Evolutionary conservation across 2,797 vertebrate genomes (phyloP).

Genomic region (Pangasius krempfi): DNA sequence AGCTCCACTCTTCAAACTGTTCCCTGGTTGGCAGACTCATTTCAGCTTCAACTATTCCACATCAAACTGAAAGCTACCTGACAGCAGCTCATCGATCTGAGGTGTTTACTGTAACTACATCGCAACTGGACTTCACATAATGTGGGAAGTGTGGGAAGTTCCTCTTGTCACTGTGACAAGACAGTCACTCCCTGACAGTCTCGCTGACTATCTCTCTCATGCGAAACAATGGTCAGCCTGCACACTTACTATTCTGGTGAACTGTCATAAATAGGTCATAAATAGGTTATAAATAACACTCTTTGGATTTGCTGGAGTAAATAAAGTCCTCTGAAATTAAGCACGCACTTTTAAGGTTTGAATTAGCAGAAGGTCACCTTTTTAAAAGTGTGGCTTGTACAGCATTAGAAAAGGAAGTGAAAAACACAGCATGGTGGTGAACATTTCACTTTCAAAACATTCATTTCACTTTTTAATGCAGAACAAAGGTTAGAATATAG

Average conservation of each 20-base stretch:
- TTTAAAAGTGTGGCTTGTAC: neutral
- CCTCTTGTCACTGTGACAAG: constrained; percentile 33
- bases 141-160: constrained; percentile 57
- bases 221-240: neutral
- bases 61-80: constrained; percentile 41
- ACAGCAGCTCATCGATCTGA: constrained; percentile 32
- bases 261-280: neutral
- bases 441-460: constrained; percentile 16
- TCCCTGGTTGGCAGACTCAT: constrained; percentile 82
- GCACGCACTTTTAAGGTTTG: neutral
- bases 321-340: neutral
- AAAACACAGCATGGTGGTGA: neutral
- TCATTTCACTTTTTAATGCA: constrained; percentile 6
- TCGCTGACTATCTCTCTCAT: constrained; percentile 28
- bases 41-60: constrained; percentile 52
- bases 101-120: constrained; percentile 56
- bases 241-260: neutral
- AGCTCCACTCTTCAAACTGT: constrained; percentile 81
- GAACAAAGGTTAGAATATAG: neutral
- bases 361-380: neutral
- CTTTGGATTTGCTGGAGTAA: neutral
- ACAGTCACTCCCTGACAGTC: constrained; percentile 12
- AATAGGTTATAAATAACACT: neutral
- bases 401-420: constrained; percentile 27
- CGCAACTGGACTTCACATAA: constrained; percentile 32